phyloP scores from a whole-genome alignment of 2,888 invertebrate species.

The Pachydiplax longipennis region DNA sequence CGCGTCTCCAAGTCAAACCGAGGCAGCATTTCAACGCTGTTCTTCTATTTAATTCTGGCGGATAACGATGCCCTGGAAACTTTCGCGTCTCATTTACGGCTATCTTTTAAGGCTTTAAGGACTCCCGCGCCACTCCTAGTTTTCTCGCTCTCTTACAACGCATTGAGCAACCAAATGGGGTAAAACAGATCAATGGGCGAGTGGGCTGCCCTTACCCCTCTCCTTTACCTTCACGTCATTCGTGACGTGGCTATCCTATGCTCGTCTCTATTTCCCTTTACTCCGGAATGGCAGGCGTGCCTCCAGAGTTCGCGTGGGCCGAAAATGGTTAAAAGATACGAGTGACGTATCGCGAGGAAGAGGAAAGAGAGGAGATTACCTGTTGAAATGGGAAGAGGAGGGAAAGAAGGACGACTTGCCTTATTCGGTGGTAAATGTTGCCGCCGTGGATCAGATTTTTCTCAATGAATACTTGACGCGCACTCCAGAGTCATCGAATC shows the following conservation, averaged over 20 bases:
- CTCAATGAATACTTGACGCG: too few species aligned
- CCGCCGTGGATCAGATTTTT: not conserved
- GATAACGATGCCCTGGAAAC: not conserved
- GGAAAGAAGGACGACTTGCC: not conserved
- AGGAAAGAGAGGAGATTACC: not conserved
- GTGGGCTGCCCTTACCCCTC: not conserved
- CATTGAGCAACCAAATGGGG: constrained; percentile 42
- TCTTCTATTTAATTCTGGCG: not conserved
- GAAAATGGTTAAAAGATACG: constrained; percentile 23
- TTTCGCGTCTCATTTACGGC: constrained; percentile 13
- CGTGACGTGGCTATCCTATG: not conserved
- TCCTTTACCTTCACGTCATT: not conserved
- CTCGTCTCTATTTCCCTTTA: not conserved
- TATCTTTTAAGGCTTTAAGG: constrained; percentile 19
- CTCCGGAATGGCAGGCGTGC: constrained; percentile 15
- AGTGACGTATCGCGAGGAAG: constrained; percentile 7
- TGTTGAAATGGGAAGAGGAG: not conserved
- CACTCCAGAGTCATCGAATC: too few species aligned
- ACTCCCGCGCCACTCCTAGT: not conserved
- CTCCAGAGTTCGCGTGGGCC: not conserved
- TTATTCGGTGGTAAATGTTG: not conserved
- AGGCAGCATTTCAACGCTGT: not conserved
- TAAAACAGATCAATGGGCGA: constrained; percentile 31
- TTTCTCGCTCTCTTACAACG: not conserved
- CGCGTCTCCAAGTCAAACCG: not conserved